Evolutionary conservation across 1,140 invertebrate genomes (phyloP).

Genomic region (Anastrepha obliqua): DNA sequence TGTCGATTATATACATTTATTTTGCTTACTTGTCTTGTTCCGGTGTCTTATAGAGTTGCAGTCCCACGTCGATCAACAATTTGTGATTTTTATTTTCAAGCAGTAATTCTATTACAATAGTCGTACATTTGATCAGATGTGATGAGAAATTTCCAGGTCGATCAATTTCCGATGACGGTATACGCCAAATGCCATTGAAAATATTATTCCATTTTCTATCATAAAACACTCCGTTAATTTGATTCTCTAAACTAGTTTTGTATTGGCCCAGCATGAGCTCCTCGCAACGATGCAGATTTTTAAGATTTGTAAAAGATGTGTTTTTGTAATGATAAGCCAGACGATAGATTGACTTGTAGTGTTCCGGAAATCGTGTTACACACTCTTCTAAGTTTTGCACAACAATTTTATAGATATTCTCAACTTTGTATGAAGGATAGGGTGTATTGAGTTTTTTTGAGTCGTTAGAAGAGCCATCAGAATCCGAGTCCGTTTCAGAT

Average conservation of each 20-base stretch:
- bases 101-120: slow-evolving; percentile 87
- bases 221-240: slow-evolving; percentile 87
- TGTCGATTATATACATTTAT: not conserved
- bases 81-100: slow-evolving; percentile 86
- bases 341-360: slow-evolving; percentile 94
- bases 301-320: slow-evolving; percentile 78
- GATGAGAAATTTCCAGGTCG: slow-evolving; percentile 92
- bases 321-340: slow-evolving; percentile 89
- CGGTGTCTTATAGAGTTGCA: slow-evolving; percentile 86
- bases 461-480: slow-evolving; percentile 72
- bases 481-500: slow-evolving; percentile 74
- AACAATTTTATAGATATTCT: slow-evolving; percentile 78
- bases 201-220: slow-evolving; percentile 91
- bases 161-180: slow-evolving; percentile 92
- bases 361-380: slow-evolving; percentile 88
- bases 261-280: slow-evolving; percentile 84
- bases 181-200: slow-evolving; percentile 95
- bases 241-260: slow-evolving; percentile 78
- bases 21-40: slow-evolving; percentile 85
- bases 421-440: slow-evolving; percentile 74
- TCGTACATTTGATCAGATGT: slow-evolving; percentile 91
- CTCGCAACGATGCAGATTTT: slow-evolving; percentile 81
- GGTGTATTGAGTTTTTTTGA: slow-evolving; percentile 63
- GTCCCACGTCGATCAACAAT: slow-evolving; percentile 86
- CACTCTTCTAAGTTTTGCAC: slow-evolving; percentile 89